Conservation (phyloP, 92 coral and sea anemone species). For the Umimayanthus kanabou region DNA sequence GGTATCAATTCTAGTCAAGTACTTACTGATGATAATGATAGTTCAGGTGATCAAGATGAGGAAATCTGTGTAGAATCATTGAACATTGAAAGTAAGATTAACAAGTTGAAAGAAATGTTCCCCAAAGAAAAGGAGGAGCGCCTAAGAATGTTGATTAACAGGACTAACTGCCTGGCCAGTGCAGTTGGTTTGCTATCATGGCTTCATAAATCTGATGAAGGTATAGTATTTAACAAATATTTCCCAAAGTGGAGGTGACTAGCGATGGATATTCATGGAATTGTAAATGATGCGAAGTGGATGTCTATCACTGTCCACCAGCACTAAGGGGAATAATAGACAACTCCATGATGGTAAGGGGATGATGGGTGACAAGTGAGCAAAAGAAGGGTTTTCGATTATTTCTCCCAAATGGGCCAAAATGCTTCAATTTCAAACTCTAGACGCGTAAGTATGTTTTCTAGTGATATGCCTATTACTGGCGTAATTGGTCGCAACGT, state of each 20-base stretch:
- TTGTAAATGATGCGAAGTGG: neutral
- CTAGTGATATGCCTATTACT: too few species aligned
- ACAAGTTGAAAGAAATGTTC: slow-evolving; percentile 8
- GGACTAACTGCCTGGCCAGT: neutral
- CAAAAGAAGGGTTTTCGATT: too few species aligned
- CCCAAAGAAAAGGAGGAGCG: slow-evolving; percentile 27
- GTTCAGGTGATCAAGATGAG: neutral
- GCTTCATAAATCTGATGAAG: slow-evolving; percentile 16
- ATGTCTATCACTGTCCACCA: too few species aligned
- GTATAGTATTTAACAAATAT: neutral
- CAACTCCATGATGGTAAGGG: too few species aligned
- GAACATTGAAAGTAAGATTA: slow-evolving; percentile 2
- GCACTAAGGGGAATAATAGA: too few species aligned
- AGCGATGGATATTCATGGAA: neutral
- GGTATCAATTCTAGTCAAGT: neutral
- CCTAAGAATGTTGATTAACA: slow-evolving; percentile 2
- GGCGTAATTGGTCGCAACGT: too few species aligned
- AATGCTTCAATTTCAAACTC: too few species aligned
- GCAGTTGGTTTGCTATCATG: neutral
- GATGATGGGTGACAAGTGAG: too few species aligned
- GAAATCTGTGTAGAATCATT: neutral
- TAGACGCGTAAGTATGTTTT: too few species aligned
- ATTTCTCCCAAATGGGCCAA: too few species aligned
- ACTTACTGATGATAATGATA: neutral
- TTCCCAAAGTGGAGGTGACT: neutral